Percentiles rank a stretch among this genome's conserved stretches.
Evolutionary conservation across 2,113 vertebrate genomes (phyloP).

Genomic region (Anarrhichthys ocellatus): DNA sequence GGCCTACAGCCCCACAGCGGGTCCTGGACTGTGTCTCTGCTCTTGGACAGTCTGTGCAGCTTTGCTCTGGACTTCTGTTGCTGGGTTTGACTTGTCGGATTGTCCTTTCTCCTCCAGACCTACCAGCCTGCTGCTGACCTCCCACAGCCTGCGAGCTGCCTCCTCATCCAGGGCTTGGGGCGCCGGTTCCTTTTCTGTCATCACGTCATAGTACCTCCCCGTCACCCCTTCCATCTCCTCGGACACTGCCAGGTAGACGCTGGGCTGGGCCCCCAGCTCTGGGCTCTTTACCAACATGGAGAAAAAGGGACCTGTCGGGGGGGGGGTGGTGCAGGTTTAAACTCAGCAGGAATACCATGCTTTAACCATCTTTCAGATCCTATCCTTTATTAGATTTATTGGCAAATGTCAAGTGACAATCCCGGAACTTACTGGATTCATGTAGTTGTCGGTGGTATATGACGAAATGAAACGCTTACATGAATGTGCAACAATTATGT

Average conservation of each 20-base stretch:
- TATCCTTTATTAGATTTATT: background rate
- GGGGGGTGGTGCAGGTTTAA: background rate
- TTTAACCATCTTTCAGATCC: background rate
- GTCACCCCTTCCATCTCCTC: conserved; percentile 85
- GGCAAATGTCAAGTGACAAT: background rate
- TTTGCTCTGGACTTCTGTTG: conserved; percentile 38
- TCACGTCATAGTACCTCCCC: conserved; percentile 87
- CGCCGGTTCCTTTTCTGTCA: conserved; percentile 86
- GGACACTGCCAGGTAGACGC: conserved; percentile 84
- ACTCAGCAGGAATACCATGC: background rate
- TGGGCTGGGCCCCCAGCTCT: conserved; percentile 86
- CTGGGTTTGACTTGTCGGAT: conserved; percentile 1
- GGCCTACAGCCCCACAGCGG: conserved; percentile 38
- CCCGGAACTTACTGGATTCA: background rate
- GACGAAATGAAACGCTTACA: background rate
- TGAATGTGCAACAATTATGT: background rate
- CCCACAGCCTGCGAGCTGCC: conserved; percentile 84
- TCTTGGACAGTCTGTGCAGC: conserved; percentile 21
- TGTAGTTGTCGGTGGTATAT: background rate
- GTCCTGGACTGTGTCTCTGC: conserved; percentile 33
- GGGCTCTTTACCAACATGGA: conserved; percentile 88
- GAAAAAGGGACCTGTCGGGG: conserved; percentile 86
- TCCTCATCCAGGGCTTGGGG: conserved; percentile 85
- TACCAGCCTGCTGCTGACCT: conserved; percentile 85
- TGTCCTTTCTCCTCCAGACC: conserved; percentile 76